These are phyloP conservation scores for Pao palembangensis DNA, from an alignment of 2,113 vertebrate species.

Conservation along the genomic window DNA sequence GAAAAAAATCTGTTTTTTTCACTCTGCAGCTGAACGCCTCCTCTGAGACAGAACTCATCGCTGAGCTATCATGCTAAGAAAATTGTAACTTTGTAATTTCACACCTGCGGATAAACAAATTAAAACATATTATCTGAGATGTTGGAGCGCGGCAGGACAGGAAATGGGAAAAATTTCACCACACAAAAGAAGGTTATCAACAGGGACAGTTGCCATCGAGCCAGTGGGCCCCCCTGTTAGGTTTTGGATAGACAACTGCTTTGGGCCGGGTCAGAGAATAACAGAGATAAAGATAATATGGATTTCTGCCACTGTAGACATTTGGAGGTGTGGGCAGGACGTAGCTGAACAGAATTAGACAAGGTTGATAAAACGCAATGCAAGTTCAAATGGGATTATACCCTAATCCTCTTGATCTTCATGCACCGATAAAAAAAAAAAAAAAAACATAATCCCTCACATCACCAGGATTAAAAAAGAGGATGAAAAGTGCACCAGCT, in stretches of 20 bases:
- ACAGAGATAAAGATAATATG: slow-evolving; percentile 29
- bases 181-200: slow-evolving; percentile 5
- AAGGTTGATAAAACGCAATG: slow-evolving; percentile 53
- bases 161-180: slow-evolving; percentile 5
- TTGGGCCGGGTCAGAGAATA: slow-evolving; percentile 33
- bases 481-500: slow-evolving; percentile 38
- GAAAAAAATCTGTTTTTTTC: slow-evolving; percentile 6
- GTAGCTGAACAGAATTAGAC: slow-evolving; percentile 51
- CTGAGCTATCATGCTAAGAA: slow-evolving; percentile 9
- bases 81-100: slow-evolving; percentile 34
- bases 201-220: not conserved
- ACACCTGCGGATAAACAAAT: slow-evolving; percentile 31
- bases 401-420: slow-evolving; percentile 65
- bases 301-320: slow-evolving; percentile 50
- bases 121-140: slow-evolving; percentile 22
- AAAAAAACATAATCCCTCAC: slow-evolving; percentile 60
- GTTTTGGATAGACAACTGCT: slow-evolving; percentile 17
- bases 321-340: slow-evolving; percentile 39
- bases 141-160: slow-evolving; percentile 6
- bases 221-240: slow-evolving; percentile 13
- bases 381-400: slow-evolving; percentile 65
- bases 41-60: slow-evolving; percentile 2
- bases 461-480: slow-evolving; percentile 46
- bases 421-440: slow-evolving; percentile 61
- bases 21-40: slow-evolving; percentile 35